A percentile compares a stretch with the other conserved stretches of the same genome.
Conservation (phyloP, 2,888 invertebrate genomes). For the Daptonema setosum region DNA sequence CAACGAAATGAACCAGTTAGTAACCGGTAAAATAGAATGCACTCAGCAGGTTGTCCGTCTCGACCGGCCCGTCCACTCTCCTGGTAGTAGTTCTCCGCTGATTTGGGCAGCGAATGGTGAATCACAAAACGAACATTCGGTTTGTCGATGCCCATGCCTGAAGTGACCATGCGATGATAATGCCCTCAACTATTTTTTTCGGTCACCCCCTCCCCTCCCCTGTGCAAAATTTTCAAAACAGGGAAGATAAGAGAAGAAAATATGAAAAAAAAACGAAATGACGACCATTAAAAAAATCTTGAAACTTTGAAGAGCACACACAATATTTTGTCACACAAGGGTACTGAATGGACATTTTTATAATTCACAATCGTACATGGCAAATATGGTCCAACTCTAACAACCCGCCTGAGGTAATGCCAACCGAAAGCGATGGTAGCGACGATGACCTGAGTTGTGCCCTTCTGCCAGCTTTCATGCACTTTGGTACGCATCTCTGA, state of each 20-base stretch:
- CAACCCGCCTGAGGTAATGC: too few species aligned
- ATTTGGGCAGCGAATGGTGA: conserved; percentile 36
- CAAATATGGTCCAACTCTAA: too few species aligned
- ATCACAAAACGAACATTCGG: conserved; percentile 75
- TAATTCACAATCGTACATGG: too few species aligned
- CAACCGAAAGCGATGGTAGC: conserved; percentile 75
- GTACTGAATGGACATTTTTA: too few species aligned
- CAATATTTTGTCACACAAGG: too few species aligned
- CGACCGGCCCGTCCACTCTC: conserved; percentile 85
- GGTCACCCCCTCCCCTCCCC: background rate
- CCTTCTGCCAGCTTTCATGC: conserved; percentile 65
- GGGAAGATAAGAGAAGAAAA: background rate
- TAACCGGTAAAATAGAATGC: conserved; percentile 56
- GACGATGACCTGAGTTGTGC: conserved; percentile 52
- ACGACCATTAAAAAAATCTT: too few species aligned
- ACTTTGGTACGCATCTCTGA: conserved; percentile 43
- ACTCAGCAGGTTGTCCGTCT: conserved; percentile 61
- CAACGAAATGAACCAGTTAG: too few species aligned
- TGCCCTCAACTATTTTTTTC: background rate
- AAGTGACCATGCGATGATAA: background rate
- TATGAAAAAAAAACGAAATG: too few species aligned
- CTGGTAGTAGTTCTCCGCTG: conserved; percentile 78
- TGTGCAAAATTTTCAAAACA: background rate
- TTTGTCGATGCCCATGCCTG: conserved; percentile 81
- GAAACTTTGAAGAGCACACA: too few species aligned